phyloP scores from a whole-genome alignment of 2,113 vertebrate species.

The Nothocercus julius region DNA sequence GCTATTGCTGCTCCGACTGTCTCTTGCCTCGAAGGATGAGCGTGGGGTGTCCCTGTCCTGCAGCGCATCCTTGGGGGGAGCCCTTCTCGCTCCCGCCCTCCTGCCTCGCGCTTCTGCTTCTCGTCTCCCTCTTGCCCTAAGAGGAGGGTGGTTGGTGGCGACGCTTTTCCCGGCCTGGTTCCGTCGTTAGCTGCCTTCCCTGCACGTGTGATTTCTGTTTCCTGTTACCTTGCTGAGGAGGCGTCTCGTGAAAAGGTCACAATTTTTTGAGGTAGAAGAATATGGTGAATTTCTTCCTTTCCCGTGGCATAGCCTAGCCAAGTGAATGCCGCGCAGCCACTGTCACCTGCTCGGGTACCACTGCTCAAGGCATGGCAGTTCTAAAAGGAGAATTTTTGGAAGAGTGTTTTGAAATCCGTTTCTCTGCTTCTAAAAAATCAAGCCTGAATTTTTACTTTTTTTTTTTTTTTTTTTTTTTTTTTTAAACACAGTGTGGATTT shows the following conservation, averaged over 20 bases:
- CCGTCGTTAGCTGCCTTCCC: neutral
- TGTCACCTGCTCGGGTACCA: neutral
- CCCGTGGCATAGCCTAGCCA: neutral
- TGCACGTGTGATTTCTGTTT: fast-evolving
- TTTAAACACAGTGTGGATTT: neutral
- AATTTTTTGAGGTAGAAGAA: neutral
- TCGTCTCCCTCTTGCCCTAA: neutral
- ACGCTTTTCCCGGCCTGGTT: neutral
- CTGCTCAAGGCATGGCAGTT: neutral
- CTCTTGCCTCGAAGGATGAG: constrained; percentile 9
- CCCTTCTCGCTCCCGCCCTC: neutral
- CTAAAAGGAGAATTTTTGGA: constrained; percentile 22
- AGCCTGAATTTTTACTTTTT: neutral
- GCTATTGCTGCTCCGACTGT: neutral
- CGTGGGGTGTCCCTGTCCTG: neutral
- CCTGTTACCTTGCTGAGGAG: fast-evolving
- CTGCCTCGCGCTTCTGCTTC: neutral
- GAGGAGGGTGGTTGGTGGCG: neutral
- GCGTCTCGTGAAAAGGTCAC: neutral
- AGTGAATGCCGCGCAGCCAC: neutral
- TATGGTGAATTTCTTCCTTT: neutral
- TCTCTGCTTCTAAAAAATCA: neutral
- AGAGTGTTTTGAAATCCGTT: constrained; percentile 20
- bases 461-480: neutral
- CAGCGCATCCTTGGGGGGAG: neutral